Evolutionary conservation across 2,888 invertebrate genomes (phyloP), one percentile per base, ranked within the genome.

Genomic region (Agonopterix alstromeriana): DNA sequence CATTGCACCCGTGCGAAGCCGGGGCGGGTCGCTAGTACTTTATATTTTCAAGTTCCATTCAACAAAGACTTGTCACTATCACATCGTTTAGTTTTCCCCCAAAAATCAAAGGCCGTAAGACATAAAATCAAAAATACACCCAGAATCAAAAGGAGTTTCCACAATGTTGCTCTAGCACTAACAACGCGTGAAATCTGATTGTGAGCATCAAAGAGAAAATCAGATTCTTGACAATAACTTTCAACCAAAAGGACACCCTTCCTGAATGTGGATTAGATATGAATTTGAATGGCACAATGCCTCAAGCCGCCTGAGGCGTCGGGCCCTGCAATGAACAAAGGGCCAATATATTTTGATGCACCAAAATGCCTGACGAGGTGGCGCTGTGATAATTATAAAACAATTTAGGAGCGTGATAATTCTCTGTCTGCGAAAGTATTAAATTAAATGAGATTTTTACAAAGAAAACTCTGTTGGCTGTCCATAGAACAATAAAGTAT

Each of bases 171-270:
- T 79, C 75, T 73, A 77, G 69, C 77, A 78, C 82, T 86, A 86
- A 85, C 85, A 77, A 85, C 69, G 77, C 86, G 82, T 85, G 78
- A 86, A 86, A 86, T 87, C 85, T 75, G 77, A 80, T 87, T 86
- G 80, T 72, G 73, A 78, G 73, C 82, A 73, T 86, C 86, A 86
- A 86, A 86, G 85, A 78, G 70, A 72, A 50, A 55, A 63, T 69
- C 65, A 72, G 74, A 77, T 77, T 70, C 74, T 60, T 54, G 49
- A 44, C 40, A 43, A 52, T 36, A 48, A 42, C 36, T 43, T 47
- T 14, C 52, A 57, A 55, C 47, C 51, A 38, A 70, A 58, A 56
- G 56, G 57, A 35, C 50, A 58, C 63, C 58, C 43, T 61, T 49
- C 42, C 11, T 10, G 5, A 14, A 17, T 35, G n/a, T 7, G 42